Percentiles rank a stretch among this genome's conserved stretches.
phyloP scores from a whole-genome alignment of 2,888 invertebrate genomes.

The Microctonus aethiopoides region DNA sequence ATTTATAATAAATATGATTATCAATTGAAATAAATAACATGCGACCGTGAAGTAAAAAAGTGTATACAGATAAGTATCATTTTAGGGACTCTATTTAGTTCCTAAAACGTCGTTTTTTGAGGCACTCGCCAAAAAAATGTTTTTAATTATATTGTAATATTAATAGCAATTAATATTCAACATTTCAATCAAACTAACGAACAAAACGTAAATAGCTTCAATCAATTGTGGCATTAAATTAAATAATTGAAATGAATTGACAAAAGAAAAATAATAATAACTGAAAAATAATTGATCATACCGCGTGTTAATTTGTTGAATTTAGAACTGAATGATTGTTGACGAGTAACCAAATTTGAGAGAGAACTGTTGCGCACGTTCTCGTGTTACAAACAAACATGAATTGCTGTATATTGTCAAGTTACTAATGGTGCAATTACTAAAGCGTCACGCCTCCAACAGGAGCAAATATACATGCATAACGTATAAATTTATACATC shows the following conservation, averaged over 20 bases:
- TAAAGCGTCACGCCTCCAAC: slow-evolving; percentile 42
- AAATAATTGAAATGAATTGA: background rate
- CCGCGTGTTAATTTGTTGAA: background rate
- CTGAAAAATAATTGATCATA: background rate
- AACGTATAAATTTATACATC: background rate
- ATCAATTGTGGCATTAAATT: no score
- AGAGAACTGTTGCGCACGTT: slow-evolving; percentile 16
- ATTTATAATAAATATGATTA: no score
- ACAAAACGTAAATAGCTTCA: no score
- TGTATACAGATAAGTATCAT: no score
- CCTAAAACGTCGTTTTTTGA: no score
- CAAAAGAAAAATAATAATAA: background rate
- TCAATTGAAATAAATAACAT: no score
- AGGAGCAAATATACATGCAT: background rate
- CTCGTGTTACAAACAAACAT: slow-evolving; percentile 13
- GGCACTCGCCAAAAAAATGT: no score
- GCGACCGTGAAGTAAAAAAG: no score
- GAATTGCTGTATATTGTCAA: slow-evolving; percentile 26
- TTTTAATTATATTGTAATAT: no score
- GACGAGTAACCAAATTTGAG: background rate
- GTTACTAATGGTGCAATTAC: slow-evolving; percentile 50
- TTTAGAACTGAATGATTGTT: background rate
- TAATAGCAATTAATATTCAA: no score
- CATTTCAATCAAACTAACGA: no score
- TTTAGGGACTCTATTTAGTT: no score